Percentiles rank a stretch among this genome's conserved stretches.
phyloP scores from a whole-genome alignment of 2,888 invertebrate genomes.

The Drosophila infuscata region DNA sequence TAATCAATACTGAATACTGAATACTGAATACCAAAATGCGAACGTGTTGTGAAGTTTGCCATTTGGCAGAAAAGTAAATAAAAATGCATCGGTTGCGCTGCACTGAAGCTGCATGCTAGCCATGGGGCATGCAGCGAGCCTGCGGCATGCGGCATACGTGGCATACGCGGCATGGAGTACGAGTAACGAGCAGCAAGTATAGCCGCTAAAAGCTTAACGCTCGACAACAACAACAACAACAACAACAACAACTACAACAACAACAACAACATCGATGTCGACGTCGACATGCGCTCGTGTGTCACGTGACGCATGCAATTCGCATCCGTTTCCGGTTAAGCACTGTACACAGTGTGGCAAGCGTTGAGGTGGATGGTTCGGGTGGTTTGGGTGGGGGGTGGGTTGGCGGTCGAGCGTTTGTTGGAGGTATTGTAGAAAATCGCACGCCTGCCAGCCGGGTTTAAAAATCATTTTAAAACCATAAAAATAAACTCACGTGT shows the following conservation, averaged over 20 bases:
- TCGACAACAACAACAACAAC: constrained; percentile 21
- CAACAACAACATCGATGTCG: constrained; percentile 22
- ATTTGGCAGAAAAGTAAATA: constrained; percentile 69
- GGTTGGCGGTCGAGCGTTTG: constrained; percentile 11
- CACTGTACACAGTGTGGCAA: constrained; percentile 42
- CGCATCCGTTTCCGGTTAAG: constrained; percentile 83
- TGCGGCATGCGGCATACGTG: constrained; percentile 5
- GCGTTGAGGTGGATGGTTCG: background rate
- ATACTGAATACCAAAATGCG: constrained; percentile 75
- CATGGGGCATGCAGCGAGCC: constrained; percentile 19
- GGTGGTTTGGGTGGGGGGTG: background rate
- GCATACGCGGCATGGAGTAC: constrained; percentile 10
- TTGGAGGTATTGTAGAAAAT: constrained; percentile 17
- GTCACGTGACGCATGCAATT: constrained; percentile 83
- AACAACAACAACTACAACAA: constrained; percentile 19
- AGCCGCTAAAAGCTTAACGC: constrained; percentile 75
- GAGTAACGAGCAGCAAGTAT: constrained; percentile 43
- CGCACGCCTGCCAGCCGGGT: constrained; percentile 49
- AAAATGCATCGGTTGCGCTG: constrained; percentile 46
- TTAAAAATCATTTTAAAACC: constrained; percentile 82
- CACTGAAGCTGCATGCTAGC: constrained; percentile 22
- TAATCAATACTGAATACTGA: constrained; percentile 77
- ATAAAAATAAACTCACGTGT: constrained; percentile 80
- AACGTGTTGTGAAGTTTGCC: constrained; percentile 70
- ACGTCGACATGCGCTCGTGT: constrained; percentile 69